These are phyloP conservation scores for Serrognathus titanus DNA, from an alignment of 2,888 invertebrate genomes.

Conservation along the genomic window DNA sequence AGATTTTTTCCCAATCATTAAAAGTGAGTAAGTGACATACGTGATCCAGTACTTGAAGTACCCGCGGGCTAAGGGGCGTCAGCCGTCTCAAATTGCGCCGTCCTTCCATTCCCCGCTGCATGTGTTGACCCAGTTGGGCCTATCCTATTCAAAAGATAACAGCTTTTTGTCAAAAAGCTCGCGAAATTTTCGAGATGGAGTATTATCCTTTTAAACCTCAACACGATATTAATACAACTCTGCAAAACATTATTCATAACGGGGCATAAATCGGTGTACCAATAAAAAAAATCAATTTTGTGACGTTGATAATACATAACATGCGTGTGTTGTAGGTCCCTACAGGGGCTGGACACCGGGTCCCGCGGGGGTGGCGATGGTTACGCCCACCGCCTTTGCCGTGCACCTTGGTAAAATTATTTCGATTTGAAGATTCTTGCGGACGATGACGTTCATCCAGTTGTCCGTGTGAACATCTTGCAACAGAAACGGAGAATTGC, in stretches of 20 bases:
- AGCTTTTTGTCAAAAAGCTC: too few species aligned
- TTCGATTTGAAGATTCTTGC: not conserved
- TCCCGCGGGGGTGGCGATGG: constrained; percentile 46
- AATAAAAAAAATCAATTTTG: not conserved
- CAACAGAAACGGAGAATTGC: too few species aligned
- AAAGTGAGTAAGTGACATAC: constrained; percentile 6
- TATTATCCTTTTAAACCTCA: too few species aligned
- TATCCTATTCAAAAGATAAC: constrained; percentile 6
- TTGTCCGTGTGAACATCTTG: too few species aligned
- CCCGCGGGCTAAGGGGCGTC: constrained; percentile 43
- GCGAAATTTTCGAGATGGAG: too few species aligned
- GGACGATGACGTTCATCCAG: not conserved
- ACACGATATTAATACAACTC: too few species aligned
- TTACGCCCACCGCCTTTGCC: constrained; percentile 47
- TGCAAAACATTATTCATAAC: too few species aligned
- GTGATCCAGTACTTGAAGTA: constrained; percentile 12
- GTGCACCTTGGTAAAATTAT: constrained; percentile 25
- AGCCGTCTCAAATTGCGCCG: constrained; percentile 42
- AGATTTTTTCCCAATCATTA: too few species aligned
- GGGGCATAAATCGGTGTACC: too few species aligned
- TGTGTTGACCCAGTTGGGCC: constrained; percentile 20
- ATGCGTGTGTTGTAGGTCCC: constrained; percentile 10
- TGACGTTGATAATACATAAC: not conserved
- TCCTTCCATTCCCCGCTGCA: constrained; percentile 39
- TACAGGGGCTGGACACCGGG: constrained; percentile 41